Evolutionary conservation across 2,797 vertebrate species (phyloP), one percentile per base, ranked within the genome.

Genomic region (Sternarchorhynchus goeldii): DNA sequence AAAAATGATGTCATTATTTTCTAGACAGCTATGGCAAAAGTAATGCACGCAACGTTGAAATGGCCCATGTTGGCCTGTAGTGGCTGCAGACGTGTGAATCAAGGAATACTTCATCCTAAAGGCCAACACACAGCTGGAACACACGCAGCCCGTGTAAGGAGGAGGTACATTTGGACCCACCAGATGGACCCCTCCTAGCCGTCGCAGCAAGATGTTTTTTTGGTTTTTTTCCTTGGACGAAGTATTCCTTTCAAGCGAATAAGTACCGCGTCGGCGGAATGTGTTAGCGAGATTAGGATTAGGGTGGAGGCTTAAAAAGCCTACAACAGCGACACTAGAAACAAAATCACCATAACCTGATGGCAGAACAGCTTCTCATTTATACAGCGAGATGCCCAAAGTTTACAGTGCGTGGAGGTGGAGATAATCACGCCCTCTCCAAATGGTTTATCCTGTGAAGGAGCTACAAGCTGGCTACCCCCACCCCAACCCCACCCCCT

Each of bases 361-460:
- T 68, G 67, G 59, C 45, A 39, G 56, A 71, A 71, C 80, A 76
- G 65, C 57, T 79, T 62, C 73, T 84, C 80, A 86, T 80, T 86
- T 87, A 87, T 77, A 83, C 84, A 87, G 68, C 73, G 75, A 85
- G 73, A 73, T 45, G 69, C 60, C 63, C 39, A 50, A 50, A 67
- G 34, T 77, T 65, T 41, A 39, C 65, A 58, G 62, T 29, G 56
- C 79, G 39, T 69, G 76, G 65, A 75, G 80, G 53, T 50, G 59
- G 75, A 69, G 59, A 77, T n/a, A n/a, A 76, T 73, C 69, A 67
- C 76, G 21, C 77, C 58, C 69, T 74, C 79, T 74, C 80, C 18
- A 17, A 45, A 79, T 71, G 70, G 78, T 71, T 65, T 80, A 67
- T 60, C 64, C 59, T 32, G 31, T 34, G 63, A 25, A 69, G 56